Percentiles rank a stretch among this genome's conserved stretches.
Conservation (phyloP, 2,797 vertebrate species). For the Alcedo atthis region DNA sequence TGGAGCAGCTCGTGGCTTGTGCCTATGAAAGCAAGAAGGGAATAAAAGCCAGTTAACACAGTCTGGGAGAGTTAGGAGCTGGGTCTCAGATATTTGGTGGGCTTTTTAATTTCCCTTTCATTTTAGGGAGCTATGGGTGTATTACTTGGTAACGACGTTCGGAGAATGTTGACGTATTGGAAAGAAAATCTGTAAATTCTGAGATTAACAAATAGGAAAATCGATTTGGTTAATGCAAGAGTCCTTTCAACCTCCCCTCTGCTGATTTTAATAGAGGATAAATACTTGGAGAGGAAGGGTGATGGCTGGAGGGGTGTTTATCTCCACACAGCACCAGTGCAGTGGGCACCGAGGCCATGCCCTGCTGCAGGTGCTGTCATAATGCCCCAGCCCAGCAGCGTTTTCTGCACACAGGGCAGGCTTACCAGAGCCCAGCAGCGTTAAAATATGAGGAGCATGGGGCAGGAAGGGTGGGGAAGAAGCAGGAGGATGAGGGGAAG, state of each 20-base stretch:
- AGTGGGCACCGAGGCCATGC: not conserved
- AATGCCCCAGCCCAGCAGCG: not conserved
- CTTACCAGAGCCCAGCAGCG: too few relatives aligned
- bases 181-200: slow-evolving; percentile 33
- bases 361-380: not conserved
- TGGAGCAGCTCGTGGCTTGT: not conserved
- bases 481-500: not conserved
- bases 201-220: slow-evolving; percentile 40
- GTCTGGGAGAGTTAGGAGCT: not conserved
- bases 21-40: not conserved
- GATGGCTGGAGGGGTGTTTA: not conserved
- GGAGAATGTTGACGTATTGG: not conserved
- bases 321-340: not conserved
- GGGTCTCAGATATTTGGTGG: not conserved
- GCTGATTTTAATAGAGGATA: not conserved
- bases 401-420: not conserved
- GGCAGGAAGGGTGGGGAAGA: not conserved
- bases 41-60: not conserved
- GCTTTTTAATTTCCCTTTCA: not conserved
- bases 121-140: not conserved
- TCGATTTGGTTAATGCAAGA: slow-evolving; percentile 14
- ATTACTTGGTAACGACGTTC: not conserved
- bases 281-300: not conserved
- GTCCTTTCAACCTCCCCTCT: not conserved
- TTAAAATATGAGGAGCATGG: not conserved